Evolutionary conservation across 2,888 invertebrate genomes (phyloP).

Genomic region (Allophyes oxyacanthae): DNA sequence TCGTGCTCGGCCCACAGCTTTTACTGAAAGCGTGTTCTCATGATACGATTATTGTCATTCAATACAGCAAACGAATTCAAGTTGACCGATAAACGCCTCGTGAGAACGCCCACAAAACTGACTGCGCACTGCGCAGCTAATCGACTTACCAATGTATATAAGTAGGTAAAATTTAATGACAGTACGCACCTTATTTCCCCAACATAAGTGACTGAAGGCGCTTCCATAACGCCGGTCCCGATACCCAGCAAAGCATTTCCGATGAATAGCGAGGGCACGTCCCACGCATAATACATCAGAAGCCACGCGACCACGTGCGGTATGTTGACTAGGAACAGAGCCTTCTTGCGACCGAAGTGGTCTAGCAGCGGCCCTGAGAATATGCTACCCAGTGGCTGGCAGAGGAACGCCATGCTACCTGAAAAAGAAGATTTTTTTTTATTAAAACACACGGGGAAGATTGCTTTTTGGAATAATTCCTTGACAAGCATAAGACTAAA

Average conservation of each 20-base stretch:
- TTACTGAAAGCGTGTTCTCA: too few species aligned
- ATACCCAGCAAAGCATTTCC: slow-evolving; percentile 88
- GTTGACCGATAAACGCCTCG: too few species aligned
- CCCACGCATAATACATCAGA: slow-evolving; percentile 86
- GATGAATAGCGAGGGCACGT: slow-evolving; percentile 83
- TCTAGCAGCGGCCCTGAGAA: slow-evolving; percentile 89
- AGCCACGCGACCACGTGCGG: slow-evolving; percentile 89
- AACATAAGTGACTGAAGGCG: slow-evolving; percentile 90
- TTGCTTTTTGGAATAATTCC: too few species aligned
- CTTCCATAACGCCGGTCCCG: slow-evolving; percentile 90
- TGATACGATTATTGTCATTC: too few species aligned
- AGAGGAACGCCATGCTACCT: slow-evolving; percentile 89
- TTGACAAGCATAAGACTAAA: too few species aligned
- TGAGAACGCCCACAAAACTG: too few species aligned
- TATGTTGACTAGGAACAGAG: slow-evolving; percentile 88
- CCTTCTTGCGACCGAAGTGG: slow-evolving; percentile 87
- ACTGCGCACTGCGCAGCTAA: too few species aligned
- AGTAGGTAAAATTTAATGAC: too few species aligned
- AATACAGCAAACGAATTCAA: too few species aligned
- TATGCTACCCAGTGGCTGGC: slow-evolving; percentile 89
- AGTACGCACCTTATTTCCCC: slow-evolving; percentile 86
- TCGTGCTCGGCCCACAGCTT: too few species aligned
- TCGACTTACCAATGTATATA: too few species aligned
- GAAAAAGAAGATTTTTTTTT: slow-evolving; percentile 47
- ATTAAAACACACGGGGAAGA: too few species aligned